Conservation (phyloP, 30 jellyfish, hydroid and myxozoan genomes). For the Mastigias papua region DNA sequence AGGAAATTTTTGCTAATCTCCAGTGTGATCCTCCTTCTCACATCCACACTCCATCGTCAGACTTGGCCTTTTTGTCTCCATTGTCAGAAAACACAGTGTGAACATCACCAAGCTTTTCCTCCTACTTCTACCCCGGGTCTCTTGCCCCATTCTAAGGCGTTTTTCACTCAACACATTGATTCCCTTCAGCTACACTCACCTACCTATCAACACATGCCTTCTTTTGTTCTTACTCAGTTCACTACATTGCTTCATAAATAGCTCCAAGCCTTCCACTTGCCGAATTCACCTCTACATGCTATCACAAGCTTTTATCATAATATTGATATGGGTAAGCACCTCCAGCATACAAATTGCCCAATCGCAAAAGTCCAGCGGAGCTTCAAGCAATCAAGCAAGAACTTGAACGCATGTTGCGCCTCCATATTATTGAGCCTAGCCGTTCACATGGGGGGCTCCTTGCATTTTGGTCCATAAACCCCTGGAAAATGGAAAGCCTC, state of each 20-base stretch:
- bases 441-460: slow-evolving; percentile 55
- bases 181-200: no score
- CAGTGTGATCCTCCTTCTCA: no score
- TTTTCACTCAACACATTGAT: no score
- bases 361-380: slow-evolving; percentile 57
- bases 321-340: slow-evolving; percentile 45
- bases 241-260: slow-evolving; percentile 18
- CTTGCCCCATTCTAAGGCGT: no score
- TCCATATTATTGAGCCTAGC: slow-evolving; percentile 44
- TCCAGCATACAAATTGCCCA: slow-evolving; percentile 46
- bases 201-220: no score
- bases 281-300: slow-evolving; percentile 42
- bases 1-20: no score
- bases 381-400: slow-evolving; percentile 51
- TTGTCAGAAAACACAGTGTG: no score
- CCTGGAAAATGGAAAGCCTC: slow-evolving; percentile 34
- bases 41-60: no score
- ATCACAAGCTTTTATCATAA: slow-evolving; percentile 41
- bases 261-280: slow-evolving; percentile 47
- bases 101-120: no score
- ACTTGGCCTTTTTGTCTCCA: no score
- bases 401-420: slow-evolving; percentile 45
- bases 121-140: no score
- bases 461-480: slow-evolving; percentile 57
- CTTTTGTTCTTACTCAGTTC: no score